Conservation (phyloP, 2,113 vertebrate species). For the Perca flavescens region DNA sequence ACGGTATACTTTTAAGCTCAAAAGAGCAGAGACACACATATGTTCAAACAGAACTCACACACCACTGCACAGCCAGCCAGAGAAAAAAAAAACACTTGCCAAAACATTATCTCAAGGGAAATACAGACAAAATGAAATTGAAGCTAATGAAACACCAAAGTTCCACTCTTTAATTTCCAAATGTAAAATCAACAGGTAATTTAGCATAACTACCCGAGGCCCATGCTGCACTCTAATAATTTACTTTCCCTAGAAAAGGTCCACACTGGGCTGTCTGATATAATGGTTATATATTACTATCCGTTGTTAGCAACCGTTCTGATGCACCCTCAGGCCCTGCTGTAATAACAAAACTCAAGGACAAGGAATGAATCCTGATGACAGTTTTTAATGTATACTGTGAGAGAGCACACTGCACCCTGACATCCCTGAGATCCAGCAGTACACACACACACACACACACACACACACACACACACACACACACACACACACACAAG, state of each 20-base stretch:
- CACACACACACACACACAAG: neutral
- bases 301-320: slow-evolving; percentile 56
- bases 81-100: neutral
- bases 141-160: slow-evolving; percentile 64
- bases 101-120: slow-evolving; percentile 48
- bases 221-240: slow-evolving; percentile 64
- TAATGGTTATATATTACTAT: slow-evolving; percentile 62
- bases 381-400: slow-evolving; percentile 61
- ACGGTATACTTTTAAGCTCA: slow-evolving; percentile 50
- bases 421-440: slow-evolving; percentile 14
- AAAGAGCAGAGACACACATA: slow-evolving; percentile 55
- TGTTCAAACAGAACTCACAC: slow-evolving; percentile 50
- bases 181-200: slow-evolving; percentile 72
- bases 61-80: slow-evolving; percentile 28
- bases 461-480: slow-evolving; percentile 2
- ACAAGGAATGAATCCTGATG: slow-evolving; percentile 65
- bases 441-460: neutral
- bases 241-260: slow-evolving; percentile 45
- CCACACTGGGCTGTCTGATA: slow-evolving; percentile 32
- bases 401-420: slow-evolving; percentile 38
- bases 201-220: slow-evolving; percentile 56
- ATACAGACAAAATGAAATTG: slow-evolving; percentile 60
- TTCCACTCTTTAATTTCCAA: slow-evolving; percentile 47
- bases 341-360: slow-evolving; percentile 70
- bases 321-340: slow-evolving; percentile 57